Evolutionary conservation across 2,888 invertebrate genomes (phyloP), one percentile per base, ranked within the genome.

Genomic region (Hanleya hanleyi): DNA sequence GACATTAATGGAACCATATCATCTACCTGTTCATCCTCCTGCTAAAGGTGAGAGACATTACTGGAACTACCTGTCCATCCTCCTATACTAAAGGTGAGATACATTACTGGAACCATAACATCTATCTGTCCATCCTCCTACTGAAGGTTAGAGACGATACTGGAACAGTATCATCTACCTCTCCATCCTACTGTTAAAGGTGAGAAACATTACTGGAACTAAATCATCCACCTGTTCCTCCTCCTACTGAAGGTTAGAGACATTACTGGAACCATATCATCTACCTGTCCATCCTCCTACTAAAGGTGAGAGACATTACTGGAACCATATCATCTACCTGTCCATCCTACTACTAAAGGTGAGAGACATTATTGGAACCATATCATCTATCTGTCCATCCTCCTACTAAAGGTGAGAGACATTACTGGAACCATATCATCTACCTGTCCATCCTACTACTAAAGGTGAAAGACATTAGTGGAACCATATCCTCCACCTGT

Each of bases 141-240:
- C n/a, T n/a, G n/a, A n/a, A n/a, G n/a, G n/a, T n/a, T n/a, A n/a
- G n/a, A n/a, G n/a, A n/a, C n/a, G n/a, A n/a, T n/a, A n/a, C n/a
- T n/a, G n/a, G n/a, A n/a, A n/a, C n/a, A n/a, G n/a, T n/a, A n/a
- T n/a, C n/a, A n/a, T n/a, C n/a, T n/a, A n/a, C n/a, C n/a, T n/a
- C n/a, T n/a, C n/a, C n/a, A n/a, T n/a, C n/a, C n/a, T n/a, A 26
- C 82, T 85, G 64, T n/a, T n/a, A n/a, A n/a, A n/a, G n/a, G n/a
- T n/a, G n/a, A n/a, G n/a, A n/a, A n/a, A 64, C 89, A 89, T 75
- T 82, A 79, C 77, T 88, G 88, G 87, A 84, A 87, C 62, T 85
- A 86, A 61, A 78, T 86, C 4, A 38, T 87, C 26, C 86, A 87
- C 74, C 74, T 86, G 36, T 86, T 82, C 29, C 82, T 83, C n/a